These are phyloP conservation scores for Rhinophrynus dorsalis DNA, from an alignment of 2,797 vertebrate species.

Conservation along the genomic window DNA sequence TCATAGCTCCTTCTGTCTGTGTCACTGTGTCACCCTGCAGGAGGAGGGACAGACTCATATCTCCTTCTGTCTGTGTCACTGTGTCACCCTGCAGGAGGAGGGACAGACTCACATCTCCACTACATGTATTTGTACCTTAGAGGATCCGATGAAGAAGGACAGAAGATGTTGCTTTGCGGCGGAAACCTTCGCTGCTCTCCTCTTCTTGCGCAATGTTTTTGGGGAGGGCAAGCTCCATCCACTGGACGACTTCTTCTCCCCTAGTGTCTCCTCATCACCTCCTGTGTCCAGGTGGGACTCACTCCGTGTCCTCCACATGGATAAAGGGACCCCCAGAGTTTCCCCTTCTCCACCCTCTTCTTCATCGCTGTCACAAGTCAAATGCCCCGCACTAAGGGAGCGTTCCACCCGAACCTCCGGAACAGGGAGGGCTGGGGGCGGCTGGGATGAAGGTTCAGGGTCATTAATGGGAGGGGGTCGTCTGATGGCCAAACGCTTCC, in stretches of 20 bases:
- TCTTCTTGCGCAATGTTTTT: constrained; percentile 51
- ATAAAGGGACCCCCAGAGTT: constrained; percentile 33
- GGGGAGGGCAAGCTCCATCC: constrained; percentile 39
- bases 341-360: constrained; percentile 50
- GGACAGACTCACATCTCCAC: neutral
- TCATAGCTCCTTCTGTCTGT: neutral
- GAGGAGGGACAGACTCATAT: neutral
- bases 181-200: constrained; percentile 58
- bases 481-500: neutral
- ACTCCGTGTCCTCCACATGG: constrained; percentile 74
- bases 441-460: neutral
- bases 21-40: neutral
- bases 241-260: constrained; percentile 47
- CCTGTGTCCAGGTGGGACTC: constrained; percentile 71
- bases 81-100: too few relatives aligned
- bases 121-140: constrained; percentile 35
- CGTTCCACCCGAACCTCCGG: constrained; percentile 34
- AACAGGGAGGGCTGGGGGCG: neutral
- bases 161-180: constrained; percentile 76
- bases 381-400: constrained; percentile 7
- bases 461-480: neutral
- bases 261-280: constrained; percentile 48
- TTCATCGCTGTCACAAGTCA: neutral
- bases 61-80: too few relatives aligned
- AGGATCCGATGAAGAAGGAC: constrained; percentile 68